Base-by-base conservation (phyloP, 2,113 vertebrate genomes). In the Brachyhypopomus gauderio region DNA sequence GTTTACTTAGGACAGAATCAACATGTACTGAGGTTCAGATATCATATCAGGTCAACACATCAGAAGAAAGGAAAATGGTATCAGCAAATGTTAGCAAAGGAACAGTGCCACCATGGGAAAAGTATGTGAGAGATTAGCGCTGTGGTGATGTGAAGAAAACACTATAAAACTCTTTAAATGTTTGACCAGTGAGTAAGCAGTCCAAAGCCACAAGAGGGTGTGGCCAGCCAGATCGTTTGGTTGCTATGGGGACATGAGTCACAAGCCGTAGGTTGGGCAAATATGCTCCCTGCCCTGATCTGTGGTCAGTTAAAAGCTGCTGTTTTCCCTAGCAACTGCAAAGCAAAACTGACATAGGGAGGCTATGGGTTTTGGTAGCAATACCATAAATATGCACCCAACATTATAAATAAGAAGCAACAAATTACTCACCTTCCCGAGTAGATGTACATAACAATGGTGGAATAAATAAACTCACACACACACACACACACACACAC, bases 121-220 rank as follows among this genome's bases (percentile, higher is more conserved):
- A 63, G 62, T 41, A 64, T 56, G 70, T 27, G 12, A 38, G 45
- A 71, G 36, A 41, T 7, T 76, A 55, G 55, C 11, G 55, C 14
- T 75, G 38, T 9, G 55, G 23, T 67, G 63, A 70, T 71, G 20
- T 19, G 56, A 38, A 52, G 77, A 71, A 63, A 19, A 62, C 55
- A 73, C 36, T 82, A 70, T 60, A 14, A 41, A 72, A 60, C 20
- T 25, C 60, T 70, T 48, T n/a, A 52, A 86, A 89, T 89, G 82
- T 88, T 87, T 91, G 34, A 20, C 36, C 3, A 1, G 82, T 93
- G 91, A 94, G 79, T 94, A 91, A 94, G 76, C 64, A 75, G 84
- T 85, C 76, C 71, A 83, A 79, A 78, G 83, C 82, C 89, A 77
- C 79, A 83, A 27, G 60, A 83, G 89, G 93, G 92, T 85, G 92